Evolutionary conservation across 2,888 invertebrate species (phyloP), one percentile per base, ranked within the genome.

Genomic region (Drosophila picticornis): DNA sequence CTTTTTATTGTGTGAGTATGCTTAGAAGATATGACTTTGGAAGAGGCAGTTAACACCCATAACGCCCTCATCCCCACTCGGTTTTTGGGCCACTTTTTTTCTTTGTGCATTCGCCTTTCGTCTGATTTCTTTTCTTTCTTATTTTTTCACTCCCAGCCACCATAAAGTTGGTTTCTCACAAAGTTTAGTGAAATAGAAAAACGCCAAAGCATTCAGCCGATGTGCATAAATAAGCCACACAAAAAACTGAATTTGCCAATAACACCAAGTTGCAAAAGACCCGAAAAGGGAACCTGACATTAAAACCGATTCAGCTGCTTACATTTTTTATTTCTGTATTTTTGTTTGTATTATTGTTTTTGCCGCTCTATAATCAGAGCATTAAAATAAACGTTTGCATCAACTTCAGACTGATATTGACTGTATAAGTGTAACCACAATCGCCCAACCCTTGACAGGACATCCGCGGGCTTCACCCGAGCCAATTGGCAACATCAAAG

Each of bases 401-500:
- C 76, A 38, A 27, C 75, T 72, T 62, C 73, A 75, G 61, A 61
- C 51, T 34, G 50, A 61, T 62, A 50, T 51, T 57, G 36, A 36
- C 55, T 63, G 43, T 36, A 53, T 59, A 51, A 55, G 31, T 55
- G 56, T 63, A 59, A 65, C 70, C 72, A 22, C 60, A 62, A 65
- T 55, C 50, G 53, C 52, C 34, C 57, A 72, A 61, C 66, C 64
- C 67, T 38, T 57, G 52, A 50, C 67, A 77, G 69, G 66, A 77
- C 70, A 62, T 78, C 75, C 80, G 78, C 72, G 72, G 48, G 51
- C 31, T 32, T 51, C 48, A 27, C 36, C 58, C 52, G 34, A 59
- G 67, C 61, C 80, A 77, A 86, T 86, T 80, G 89, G 75, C 87
- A 78, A 89, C 89, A 78, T 89, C 84, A 87, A 87, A 89, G 87